These are phyloP conservation scores for Cephalopterus ornatus DNA, from an alignment of 2,113 vertebrate genomes.

Conservation along the genomic window DNA sequence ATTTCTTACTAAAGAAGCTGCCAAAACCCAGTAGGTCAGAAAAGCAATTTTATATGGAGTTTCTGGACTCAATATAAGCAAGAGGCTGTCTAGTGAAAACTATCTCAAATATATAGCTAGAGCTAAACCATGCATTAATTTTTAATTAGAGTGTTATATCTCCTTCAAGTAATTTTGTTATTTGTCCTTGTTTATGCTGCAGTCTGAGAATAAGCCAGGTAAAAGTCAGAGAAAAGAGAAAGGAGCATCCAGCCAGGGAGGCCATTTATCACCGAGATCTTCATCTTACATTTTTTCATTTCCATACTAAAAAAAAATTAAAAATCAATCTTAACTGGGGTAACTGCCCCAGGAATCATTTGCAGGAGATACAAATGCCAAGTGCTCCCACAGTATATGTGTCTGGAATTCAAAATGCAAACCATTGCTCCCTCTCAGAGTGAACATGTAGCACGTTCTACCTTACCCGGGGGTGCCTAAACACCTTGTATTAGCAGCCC, in stretches of 20 bases:
- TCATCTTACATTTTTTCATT: background rate
- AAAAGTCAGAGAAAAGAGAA: background rate
- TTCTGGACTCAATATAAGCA: background rate
- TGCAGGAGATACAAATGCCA: background rate
- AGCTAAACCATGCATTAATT: background rate
- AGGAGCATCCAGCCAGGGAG: background rate
- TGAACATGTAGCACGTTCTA: fast-evolving
- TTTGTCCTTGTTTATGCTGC: background rate
- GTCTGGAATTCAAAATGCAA: background rate
- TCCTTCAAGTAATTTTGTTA: background rate
- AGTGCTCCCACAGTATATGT: background rate
- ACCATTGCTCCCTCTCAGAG: background rate
- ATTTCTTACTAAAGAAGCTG: background rate
- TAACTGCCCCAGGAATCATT: background rate
- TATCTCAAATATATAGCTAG: background rate
- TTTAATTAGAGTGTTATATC: background rate
- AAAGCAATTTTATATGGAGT: background rate
- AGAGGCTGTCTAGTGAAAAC: background rate
- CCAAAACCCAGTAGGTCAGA: background rate
- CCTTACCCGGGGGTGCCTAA: background rate
- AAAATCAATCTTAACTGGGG: background rate
- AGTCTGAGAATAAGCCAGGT: background rate
- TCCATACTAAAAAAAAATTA: background rate
- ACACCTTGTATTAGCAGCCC: background rate
- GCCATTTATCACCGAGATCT: background rate